Evolutionary conservation across 2,797 vertebrate species (phyloP).

Genomic region (Oreochromis grahami): DNA sequence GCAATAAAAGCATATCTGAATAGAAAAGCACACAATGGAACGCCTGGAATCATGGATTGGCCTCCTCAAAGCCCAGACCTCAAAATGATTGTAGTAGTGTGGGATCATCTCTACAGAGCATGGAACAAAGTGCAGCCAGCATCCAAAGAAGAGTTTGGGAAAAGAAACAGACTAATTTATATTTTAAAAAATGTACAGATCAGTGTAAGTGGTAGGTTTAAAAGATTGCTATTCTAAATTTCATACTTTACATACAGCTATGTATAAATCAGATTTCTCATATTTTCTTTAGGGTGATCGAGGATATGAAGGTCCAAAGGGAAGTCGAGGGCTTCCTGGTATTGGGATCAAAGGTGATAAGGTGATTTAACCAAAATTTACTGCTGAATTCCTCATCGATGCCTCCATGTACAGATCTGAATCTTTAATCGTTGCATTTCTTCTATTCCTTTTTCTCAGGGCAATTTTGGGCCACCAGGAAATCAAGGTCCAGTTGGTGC

Average conservation of each 20-base stretch:
- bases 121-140: not conserved
- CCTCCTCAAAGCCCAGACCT: not conserved
- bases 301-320: slow-evolving; percentile 75
- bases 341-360: slow-evolving; percentile 82
- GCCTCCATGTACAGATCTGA: not conserved
- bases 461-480: slow-evolving; percentile 76
- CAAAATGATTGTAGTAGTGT: not conserved
- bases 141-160: not conserved
- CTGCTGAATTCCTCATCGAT: fast-evolving
- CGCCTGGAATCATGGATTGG: fast-evolving
- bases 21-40: not conserved
- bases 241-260: not conserved
- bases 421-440: not conserved
- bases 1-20: not conserved
- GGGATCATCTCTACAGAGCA: not conserved
- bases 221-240: not conserved
- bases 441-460: slow-evolving; percentile 59
- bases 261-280: not conserved
- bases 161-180: not conserved
- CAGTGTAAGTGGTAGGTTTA: not conserved
- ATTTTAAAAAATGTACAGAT: not conserved
- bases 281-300: slow-evolving; percentile 80
- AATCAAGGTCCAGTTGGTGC: slow-evolving; percentile 72
- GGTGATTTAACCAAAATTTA: slow-evolving; percentile 58
- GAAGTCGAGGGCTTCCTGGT: slow-evolving; percentile 73